phyloP scores from a whole-genome alignment of 2,113 vertebrate genomes.

The Dissostichus mawsoni region DNA sequence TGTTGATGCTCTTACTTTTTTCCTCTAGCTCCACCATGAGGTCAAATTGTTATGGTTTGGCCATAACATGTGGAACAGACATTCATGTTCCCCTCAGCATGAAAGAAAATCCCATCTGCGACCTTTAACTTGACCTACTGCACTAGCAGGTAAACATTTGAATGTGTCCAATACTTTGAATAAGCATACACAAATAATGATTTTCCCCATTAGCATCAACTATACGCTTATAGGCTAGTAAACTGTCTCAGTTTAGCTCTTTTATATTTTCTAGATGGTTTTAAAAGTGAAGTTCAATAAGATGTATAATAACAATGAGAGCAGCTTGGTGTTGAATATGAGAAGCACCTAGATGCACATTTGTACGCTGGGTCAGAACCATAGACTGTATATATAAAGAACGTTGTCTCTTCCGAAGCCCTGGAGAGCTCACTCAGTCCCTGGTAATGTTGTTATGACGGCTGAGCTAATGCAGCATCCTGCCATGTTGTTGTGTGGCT shows the following conservation, averaged over 20 bases:
- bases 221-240: too few species aligned
- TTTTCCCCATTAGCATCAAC: too few species aligned
- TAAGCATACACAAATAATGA: too few species aligned
- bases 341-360: not conserved
- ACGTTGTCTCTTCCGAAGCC: slow-evolving; percentile 33
- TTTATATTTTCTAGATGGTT: too few species aligned
- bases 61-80: not conserved
- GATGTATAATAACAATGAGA: not conserved
- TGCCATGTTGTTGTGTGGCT: slow-evolving; percentile 43
- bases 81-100: too few species aligned
- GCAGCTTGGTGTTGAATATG: not conserved
- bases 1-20: not conserved
- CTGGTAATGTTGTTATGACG: slow-evolving; percentile 41
- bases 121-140: too few species aligned
- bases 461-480: slow-evolving; percentile 59
- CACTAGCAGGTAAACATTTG: too few species aligned
- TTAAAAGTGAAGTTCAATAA: not conserved
- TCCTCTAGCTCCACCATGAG: too few species aligned
- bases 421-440: slow-evolving; percentile 24
- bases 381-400: too few species aligned
- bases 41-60: not conserved
- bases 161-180: too few species aligned
- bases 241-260: too few species aligned
- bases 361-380: slow-evolving; percentile 25
- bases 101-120: too few species aligned